phyloP scores from a whole-genome alignment of 1,140 invertebrate species.

The Trichonephila clavipes region DNA sequence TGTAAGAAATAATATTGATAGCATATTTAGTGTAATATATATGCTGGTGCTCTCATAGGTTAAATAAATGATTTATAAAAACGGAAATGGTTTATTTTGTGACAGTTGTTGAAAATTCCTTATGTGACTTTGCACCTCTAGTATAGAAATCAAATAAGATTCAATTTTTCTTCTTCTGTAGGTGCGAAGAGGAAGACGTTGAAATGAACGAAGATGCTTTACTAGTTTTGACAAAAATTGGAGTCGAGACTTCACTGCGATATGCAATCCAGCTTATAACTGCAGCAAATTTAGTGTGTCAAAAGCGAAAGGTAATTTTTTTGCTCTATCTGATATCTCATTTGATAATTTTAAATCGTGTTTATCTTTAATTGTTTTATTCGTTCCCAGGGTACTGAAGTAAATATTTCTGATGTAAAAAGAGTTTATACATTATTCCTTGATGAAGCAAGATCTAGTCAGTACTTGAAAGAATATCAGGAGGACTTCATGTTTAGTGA shows the following conservation, averaged over 20 bases:
- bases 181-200: slow-evolving; percentile 98
- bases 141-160: no score
- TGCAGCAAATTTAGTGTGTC: slow-evolving; percentile 93
- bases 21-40: no score
- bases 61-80: no score
- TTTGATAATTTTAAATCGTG: not conserved
- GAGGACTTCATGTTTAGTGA: slow-evolving; percentile 89
- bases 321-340: no score
- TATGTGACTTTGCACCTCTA: no score
- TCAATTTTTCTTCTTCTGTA: slow-evolving; percentile 78
- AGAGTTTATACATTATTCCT: slow-evolving; percentile 96
- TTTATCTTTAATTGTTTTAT: slow-evolving; percentile 16
- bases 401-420: slow-evolving; percentile 94
- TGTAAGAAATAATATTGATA: no score
- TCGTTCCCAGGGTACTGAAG: slow-evolving; percentile 81
- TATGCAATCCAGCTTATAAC: slow-evolving; percentile 99
- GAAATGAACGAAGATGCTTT: slow-evolving; percentile 96
- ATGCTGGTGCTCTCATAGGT: no score
- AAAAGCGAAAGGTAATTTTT: slow-evolving; percentile 87
- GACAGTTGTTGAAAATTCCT: no score
- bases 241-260: slow-evolving; percentile 94
- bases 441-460: slow-evolving; percentile 94
- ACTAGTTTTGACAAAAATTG: slow-evolving; percentile 94
- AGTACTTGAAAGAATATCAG: slow-evolving; percentile 97
- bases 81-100: no score